Base-by-base conservation (phyloP, 2,113 vertebrate species). In the Seriola dumerili region DNA sequence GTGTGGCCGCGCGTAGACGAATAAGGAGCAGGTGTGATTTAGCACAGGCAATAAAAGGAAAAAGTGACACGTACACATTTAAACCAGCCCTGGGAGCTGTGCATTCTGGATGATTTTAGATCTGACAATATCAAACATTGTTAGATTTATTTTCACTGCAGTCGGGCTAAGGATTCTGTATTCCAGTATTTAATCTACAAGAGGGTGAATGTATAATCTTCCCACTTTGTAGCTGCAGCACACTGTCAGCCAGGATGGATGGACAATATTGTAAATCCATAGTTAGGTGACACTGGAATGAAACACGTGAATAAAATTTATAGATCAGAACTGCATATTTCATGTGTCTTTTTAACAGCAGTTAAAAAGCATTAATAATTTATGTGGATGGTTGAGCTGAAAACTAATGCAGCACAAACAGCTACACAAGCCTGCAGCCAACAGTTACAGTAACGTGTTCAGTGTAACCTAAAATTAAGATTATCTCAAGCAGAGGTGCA, bases 1-100 rank as follows among this genome's bases (percentile, higher is more conserved):
- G 97, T 97, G 96, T 96, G 97, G 95, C 94, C 94, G 92, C 96
- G 95, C 94, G 95, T 95, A 96, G 96, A 96, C 95, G 96, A 96
- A 96, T 95, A 96, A 97, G 97, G 96, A 97, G 96, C 96, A 96
- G 93, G 92, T 96, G 96, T 96, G 96, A 97, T 96, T 97, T 97
- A 96, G 97, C 96, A 94, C 96, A 96, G 96, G 96, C 96, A 95
- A 94, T 96, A 96, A 96, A 96, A 94, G 95, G 65, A 81, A 86
- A 88, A 78, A 74, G 74, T 85, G 82, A 87, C 81, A 86, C 83
- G 68, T 78, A 85, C 67, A 80, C 83, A 86, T 87, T 90, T 85
- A 83, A 81, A 87, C 68, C 63, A 84, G 93, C 84, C 48, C 59
- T 46, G 63, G 76, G 83, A 76, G 44, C 79, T 34, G 55, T 52